A percentile compares a stretch with the other conserved stretches of the same genome.
Evolutionary conservation across 2,797 vertebrate genomes (phyloP).

Genomic region (Staurois parvus): DNA sequence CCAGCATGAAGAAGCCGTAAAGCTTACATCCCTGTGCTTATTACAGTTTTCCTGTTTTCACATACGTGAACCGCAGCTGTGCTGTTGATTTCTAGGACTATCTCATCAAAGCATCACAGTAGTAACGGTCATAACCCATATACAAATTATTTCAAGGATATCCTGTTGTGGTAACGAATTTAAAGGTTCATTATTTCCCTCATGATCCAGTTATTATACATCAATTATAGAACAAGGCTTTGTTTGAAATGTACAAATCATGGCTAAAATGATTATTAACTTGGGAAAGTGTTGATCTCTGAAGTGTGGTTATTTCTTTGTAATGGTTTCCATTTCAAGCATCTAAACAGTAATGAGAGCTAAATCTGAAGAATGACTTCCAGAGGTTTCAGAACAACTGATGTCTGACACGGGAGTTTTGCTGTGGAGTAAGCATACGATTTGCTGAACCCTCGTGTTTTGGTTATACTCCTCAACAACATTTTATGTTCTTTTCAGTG

Average conservation of each 20-base stretch:
- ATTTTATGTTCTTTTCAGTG: constrained; percentile 9
- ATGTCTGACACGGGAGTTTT: not conserved
- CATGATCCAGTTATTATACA: constrained; percentile 1
- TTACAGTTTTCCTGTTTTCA: not conserved
- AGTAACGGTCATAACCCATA: not conserved
- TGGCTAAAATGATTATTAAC: constrained; percentile 12
- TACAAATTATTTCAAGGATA: not conserved
- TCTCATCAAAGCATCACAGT: not conserved
- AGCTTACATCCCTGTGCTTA: not conserved
- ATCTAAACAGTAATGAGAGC: constrained; percentile 1
- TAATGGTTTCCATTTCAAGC: constrained; percentile 16
- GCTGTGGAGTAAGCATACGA: not conserved
- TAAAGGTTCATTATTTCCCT: constrained; percentile 20
- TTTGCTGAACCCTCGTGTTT: not conserved
- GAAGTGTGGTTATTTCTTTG: constrained; percentile 15
- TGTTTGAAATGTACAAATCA: constrained; percentile 2
- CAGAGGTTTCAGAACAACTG: not conserved
- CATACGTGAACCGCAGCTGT: not conserved
- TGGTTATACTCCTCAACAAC: not conserved
- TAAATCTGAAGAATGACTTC: constrained; percentile 10
- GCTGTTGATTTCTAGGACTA: not conserved
- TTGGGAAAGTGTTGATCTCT: constrained; percentile 9
- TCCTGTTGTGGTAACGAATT: not conserved
- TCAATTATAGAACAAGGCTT: constrained; percentile 11
- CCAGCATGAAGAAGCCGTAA: too few relatives aligned